phyloP scores from a whole-genome alignment of 2,113 vertebrate species.

The Muscicapa adusta region DNA sequence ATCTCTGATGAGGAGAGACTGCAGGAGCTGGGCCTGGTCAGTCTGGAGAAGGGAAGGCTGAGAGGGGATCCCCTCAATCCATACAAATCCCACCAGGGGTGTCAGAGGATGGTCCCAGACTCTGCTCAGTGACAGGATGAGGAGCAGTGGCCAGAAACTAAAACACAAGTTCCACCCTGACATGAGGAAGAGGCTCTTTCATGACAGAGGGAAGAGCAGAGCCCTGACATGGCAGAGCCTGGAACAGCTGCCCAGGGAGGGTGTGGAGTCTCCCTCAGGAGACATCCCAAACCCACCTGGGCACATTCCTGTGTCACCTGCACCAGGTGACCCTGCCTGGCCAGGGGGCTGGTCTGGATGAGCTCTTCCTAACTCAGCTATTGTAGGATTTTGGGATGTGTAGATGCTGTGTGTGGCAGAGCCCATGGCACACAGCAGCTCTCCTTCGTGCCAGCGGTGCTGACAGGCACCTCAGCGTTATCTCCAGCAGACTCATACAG shows the following conservation, averaged over 20 bases:
- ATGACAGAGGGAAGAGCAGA: no score
- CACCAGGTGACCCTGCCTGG: background rate
- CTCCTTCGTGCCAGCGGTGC: accelerated
- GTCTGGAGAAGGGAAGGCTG: background rate
- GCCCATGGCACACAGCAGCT: accelerated
- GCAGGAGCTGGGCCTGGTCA: accelerated
- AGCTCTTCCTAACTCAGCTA: background rate
- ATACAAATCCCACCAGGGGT: background rate
- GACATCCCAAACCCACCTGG: background rate
- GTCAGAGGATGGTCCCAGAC: background rate
- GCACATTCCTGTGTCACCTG: background rate
- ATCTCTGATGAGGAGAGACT: background rate
- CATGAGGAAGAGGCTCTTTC: background rate
- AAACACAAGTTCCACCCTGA: background rate
- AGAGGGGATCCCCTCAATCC: background rate
- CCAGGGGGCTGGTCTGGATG: background rate
- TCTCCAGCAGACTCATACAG: background rate
- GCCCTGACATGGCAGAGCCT: background rate
- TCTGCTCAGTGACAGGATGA: background rate
- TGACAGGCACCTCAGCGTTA: accelerated
- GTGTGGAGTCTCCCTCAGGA: background rate
- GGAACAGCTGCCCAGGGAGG: background rate
- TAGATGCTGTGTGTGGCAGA: background rate
- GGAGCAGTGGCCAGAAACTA: background rate
- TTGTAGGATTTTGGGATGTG: background rate